Base-by-base conservation (phyloP, 2,888 invertebrate genomes). In the Apotomis betuletana region DNA sequence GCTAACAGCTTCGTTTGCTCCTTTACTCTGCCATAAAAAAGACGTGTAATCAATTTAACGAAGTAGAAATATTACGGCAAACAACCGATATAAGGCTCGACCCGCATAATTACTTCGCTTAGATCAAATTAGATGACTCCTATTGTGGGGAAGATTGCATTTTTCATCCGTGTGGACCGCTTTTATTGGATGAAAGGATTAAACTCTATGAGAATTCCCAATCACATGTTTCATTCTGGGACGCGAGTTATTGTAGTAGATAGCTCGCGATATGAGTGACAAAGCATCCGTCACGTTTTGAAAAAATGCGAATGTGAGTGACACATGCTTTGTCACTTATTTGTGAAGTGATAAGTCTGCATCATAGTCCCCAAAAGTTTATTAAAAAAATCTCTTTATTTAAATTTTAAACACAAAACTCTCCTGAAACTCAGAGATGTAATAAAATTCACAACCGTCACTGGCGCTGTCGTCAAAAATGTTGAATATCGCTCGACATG, bases 141-240 rank as follows among this genome's bases (percentile, higher is more conserved):
- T 58, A 60, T 65, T 59, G 58, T 64, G 9, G 52, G 27, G 49
- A 52, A 59, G 64, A 70, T 70, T 64, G 59, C 64, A 64, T 70
- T 70, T 65, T 59, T 59, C 70, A 59, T 27, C 57, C 51, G 52
- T 64, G 64, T 64, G 41, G 63, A 58, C 58, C 58, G 57, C 41
- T 15, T 51, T 70, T 64, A 64, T 60, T 60, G 46, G 44, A 59
- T 54, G 13, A 54, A 57, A 59, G 59, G 46, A 70, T 64, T 68
- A 68, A 36, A 44, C 41, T 38, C 58, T 59, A 51, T n/a, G 27
- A 27, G 52, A 51, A 38, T 51, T 64, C 52, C 9, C 41, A 44
- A 44, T 64, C 27, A 59, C 8, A 49, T 51, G 27, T 64, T 64
- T 69, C 41, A 12, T 36, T 61, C 12, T 12, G 54, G 6, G 60